phyloP scores from a whole-genome alignment of 2,888 invertebrate species.

The Strigamia maritima region DNA sequence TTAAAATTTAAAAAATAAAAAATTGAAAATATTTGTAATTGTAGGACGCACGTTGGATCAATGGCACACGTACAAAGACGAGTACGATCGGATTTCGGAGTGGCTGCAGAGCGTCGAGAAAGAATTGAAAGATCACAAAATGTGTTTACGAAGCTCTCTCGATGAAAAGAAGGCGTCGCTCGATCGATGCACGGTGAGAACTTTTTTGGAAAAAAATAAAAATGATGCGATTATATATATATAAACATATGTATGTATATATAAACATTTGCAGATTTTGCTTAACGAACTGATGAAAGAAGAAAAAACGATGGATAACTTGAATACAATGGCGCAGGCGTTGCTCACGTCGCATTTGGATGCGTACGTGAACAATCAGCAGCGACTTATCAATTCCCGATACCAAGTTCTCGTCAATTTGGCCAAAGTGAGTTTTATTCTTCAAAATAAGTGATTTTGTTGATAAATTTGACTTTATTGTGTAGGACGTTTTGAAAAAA shows the following conservation, averaged over 20 bases:
- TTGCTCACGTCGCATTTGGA: conserved; percentile 79
- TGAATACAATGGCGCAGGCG: conserved; percentile 70
- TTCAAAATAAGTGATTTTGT: no score
- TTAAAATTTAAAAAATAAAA: background rate
- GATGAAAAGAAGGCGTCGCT: conserved; percentile 83
- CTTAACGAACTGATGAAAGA: conserved; percentile 58
- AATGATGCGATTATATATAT: background rate
- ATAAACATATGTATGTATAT: conserved; percentile 1
- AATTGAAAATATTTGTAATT: no score
- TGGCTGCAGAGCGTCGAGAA: conserved; percentile 91
- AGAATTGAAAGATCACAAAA: conserved; percentile 83
- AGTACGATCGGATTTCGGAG: conserved; percentile 83
- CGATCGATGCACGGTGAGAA: conserved; percentile 46
- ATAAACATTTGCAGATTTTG: conserved; percentile 35
- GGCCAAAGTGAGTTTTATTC: conserved; percentile 45
- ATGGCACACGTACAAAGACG: conserved; percentile 88
- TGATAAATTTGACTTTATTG: conserved; percentile 54
- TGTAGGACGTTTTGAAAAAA: conserved; percentile 83
- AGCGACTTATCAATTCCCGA: conserved; percentile 78
- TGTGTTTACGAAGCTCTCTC: conserved; percentile 72
- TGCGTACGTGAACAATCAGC: conserved; percentile 80
- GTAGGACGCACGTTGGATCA: conserved; percentile 56
- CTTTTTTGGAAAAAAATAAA: background rate
- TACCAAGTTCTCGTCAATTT: conserved; percentile 61
- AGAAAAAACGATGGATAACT: conserved; percentile 74